Percentiles rank a stretch among this genome's conserved stretches.
These are phyloP conservation scores for Halcyon senegalensis DNA, from an alignment of 2,113 vertebrate genomes.

Conservation along the genomic window DNA sequence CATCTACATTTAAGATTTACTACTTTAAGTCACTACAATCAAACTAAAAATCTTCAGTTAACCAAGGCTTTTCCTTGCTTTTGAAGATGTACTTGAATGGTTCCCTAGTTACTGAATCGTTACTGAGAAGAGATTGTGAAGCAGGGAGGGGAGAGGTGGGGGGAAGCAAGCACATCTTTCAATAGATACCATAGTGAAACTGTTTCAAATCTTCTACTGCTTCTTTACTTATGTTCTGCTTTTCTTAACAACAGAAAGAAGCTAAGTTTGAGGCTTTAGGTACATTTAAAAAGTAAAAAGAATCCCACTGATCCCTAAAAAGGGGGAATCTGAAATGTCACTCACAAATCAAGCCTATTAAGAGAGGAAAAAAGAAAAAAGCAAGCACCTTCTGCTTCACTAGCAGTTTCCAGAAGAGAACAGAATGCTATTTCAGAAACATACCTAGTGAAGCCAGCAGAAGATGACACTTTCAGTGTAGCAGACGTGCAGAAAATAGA, in stretches of 20 bases:
- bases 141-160: not conserved
- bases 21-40: not conserved
- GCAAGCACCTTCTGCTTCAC: not conserved
- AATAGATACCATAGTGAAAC: not conserved
- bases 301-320: not conserved
- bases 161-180: not conserved
- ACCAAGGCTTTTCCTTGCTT: not conserved
- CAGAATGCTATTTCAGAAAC: not conserved
- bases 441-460: not conserved
- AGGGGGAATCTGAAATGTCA: not conserved
- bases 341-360: not conserved
- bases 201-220: not conserved
- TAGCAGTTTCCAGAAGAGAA: not conserved
- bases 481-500: conserved; percentile 4
- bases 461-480: not conserved
- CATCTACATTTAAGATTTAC: not conserved
- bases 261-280: not conserved
- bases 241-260: not conserved
- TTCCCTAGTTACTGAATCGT: not conserved
- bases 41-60: not conserved
- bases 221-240: not conserved
- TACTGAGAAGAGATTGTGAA: not conserved
- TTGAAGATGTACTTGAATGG: not conserved
- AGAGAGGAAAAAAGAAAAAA: not conserved
- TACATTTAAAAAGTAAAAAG: not conserved